Conservation (phyloP, 2,888 invertebrate genomes). For the Ophion costatus region DNA sequence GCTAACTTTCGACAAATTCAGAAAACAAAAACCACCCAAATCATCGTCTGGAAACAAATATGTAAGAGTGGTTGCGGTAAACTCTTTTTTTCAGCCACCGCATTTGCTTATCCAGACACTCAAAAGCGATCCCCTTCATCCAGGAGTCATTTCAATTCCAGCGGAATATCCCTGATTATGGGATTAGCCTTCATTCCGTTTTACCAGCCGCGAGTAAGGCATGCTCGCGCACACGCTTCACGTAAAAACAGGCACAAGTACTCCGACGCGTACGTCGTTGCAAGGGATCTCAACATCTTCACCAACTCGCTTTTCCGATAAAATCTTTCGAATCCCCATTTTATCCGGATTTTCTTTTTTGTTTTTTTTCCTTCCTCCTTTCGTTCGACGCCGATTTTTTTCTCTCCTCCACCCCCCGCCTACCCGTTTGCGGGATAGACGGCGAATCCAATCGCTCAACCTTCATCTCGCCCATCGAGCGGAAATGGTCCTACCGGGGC, state of each 20-base stretch:
- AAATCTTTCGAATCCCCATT: constrained; percentile 66
- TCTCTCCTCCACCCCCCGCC: neutral
- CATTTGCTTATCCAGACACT: constrained; percentile 17
- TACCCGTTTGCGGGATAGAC: constrained; percentile 37
- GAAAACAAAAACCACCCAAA: neutral
- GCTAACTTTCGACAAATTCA: neutral
- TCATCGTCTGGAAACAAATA: neutral
- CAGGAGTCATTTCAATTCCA: constrained; percentile 25
- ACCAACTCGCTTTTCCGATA: constrained; percentile 42
- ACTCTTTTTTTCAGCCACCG: neutral
- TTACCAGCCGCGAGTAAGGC: constrained; percentile 8
- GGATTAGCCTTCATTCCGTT: neutral
- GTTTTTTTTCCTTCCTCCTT: neutral
- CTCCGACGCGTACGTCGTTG: constrained; percentile 4
- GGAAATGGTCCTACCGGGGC: constrained; percentile 24
- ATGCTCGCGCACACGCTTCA: constrained; percentile 12
- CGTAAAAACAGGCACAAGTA: constrained; percentile 21
- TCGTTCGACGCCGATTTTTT: neutral
- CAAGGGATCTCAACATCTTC: constrained; percentile 41
- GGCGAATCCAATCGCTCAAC: constrained; percentile 48
- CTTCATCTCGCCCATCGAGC: constrained; percentile 41
- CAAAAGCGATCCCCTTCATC: constrained; percentile 2
- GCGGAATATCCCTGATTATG: constrained; percentile 16
- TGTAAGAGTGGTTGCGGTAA: neutral
- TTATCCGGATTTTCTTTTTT: constrained; percentile 33